Evolutionary conservation across 2,113 vertebrate genomes (phyloP).

Genomic region (Mastomys natalensis): DNA sequence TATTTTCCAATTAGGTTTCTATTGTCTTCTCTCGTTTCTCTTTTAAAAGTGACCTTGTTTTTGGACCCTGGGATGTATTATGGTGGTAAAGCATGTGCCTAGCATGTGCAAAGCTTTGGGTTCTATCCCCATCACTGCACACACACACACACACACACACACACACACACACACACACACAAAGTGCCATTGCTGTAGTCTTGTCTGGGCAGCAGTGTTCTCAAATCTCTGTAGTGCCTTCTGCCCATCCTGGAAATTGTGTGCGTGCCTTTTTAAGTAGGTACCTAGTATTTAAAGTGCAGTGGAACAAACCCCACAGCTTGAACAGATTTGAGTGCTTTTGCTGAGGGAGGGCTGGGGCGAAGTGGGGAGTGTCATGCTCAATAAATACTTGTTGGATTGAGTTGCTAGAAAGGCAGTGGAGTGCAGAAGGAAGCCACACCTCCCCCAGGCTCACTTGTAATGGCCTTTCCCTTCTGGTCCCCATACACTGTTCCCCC

Average conservation of each 20-base stretch:
- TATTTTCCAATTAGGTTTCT: constrained; percentile 57
- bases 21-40: constrained; percentile 14
- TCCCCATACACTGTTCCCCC: constrained; percentile 41
- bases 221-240: constrained; percentile 25
- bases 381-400: constrained; percentile 80
- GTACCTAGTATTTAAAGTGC: constrained; percentile 76
- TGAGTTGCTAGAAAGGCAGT: constrained; percentile 75
- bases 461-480: constrained; percentile 60
- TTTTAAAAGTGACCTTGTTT: constrained; percentile 50
- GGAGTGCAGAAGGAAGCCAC: constrained; percentile 47
- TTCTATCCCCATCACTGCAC: background rate
- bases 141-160: background rate
- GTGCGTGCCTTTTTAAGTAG: constrained; percentile 78
- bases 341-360: constrained; percentile 73
- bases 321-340: constrained; percentile 81
- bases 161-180: background rate
- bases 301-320: constrained; percentile 75
- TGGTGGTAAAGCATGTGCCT: background rate
- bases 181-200: background rate
- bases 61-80: background rate
- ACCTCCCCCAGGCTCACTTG: constrained; percentile 53
- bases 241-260: constrained; percentile 53
- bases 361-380: constrained; percentile 76
- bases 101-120: background rate
- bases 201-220: constrained; percentile 53